These are phyloP conservation scores for Baronia brevicornis DNA, from an alignment of 2,888 invertebrate species.

Conservation along the genomic window DNA sequence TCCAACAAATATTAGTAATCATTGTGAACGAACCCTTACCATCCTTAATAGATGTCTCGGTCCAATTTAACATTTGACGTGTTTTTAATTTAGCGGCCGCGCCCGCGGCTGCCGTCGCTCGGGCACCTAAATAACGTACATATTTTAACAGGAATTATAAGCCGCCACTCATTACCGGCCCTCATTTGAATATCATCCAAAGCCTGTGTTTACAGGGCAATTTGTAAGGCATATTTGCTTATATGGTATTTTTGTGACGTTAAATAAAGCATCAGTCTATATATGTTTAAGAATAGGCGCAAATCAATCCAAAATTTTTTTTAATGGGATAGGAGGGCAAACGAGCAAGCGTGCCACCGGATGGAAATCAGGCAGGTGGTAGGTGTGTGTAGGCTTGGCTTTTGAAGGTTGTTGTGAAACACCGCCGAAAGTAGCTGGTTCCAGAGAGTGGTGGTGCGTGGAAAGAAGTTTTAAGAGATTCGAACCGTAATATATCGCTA, in stretches of 20 bases:
- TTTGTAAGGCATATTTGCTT: constrained; percentile 4
- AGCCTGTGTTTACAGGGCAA: constrained; percentile 16
- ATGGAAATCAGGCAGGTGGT: too few relatives aligned
- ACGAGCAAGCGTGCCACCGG: too few relatives aligned
- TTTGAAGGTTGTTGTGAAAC: too few relatives aligned
- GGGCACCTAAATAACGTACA: constrained; percentile 38
- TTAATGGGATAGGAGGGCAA: too few relatives aligned
- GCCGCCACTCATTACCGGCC: constrained; percentile 58
- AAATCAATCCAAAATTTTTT: too few relatives aligned
- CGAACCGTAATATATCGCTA: too few relatives aligned
- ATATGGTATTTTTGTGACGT: constrained; percentile 4
- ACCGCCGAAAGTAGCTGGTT: too few relatives aligned
- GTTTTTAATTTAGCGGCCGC: constrained; percentile 72
- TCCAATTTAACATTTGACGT: constrained; percentile 75
- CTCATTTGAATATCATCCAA: constrained; percentile 48
- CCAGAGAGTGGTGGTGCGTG: too few relatives aligned
- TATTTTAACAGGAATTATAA: constrained; percentile 54
- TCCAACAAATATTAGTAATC: background rate
- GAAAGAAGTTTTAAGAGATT: too few relatives aligned
- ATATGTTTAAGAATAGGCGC: too few relatives aligned
- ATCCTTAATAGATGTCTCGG: constrained; percentile 74
- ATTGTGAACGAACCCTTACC: constrained; percentile 36
- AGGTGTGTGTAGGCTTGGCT: too few relatives aligned
- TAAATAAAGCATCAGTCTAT: too few relatives aligned
- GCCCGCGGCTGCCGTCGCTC: constrained; percentile 68